Evolutionary conservation across 2,888 invertebrate genomes (phyloP), one percentile per base, ranked within the genome.

Genomic region (Lycocerus yunnanus): DNA sequence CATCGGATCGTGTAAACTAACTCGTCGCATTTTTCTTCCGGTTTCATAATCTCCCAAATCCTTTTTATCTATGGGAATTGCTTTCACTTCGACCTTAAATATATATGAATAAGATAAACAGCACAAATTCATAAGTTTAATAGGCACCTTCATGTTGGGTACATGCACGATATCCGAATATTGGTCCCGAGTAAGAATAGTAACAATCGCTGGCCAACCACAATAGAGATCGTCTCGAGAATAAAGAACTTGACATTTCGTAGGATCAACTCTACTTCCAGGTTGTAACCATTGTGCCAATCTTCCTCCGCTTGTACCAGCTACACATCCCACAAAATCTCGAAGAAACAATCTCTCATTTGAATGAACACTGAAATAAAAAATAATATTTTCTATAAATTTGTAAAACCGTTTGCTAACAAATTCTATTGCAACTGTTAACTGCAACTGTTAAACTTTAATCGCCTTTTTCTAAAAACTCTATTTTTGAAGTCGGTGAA

Each of bases 231-330:
- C 91, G 80, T 92, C 92, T 70, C 91, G 88, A 27, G 93, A 93
- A 82, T 93, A 93, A 76, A 93, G 89, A 71, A 97, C 91, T 87
- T 97, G 95, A 86, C 97, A 97, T 84, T 94, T 93, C 75, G 91
- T 86, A 0, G 97, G 96, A 87, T 98, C 98, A 66, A 98, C 94
- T 79, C 95, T 93, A 20, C 97, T 93, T 82, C 96, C 96, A 1
- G 97, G 97, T 84, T 97, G 96, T 72, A 99, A 88, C 98, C 98
- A 99, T 84, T 95, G 93, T 0, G 98, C 97, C 79, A 99, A 88
- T 70, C 98, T 91, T 4, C 97, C 98, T 0, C 99, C 98, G 82
- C 93, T 92, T 0, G 92, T 91, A 10, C 94, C 95, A 15, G 94
- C 92, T 0, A 93, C 93, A 72, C 97, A 96, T 27, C 93, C 91